Evolutionary conservation across 2,113 vertebrate genomes (phyloP), one percentile per base, ranked within the genome.

Genomic region (Syngnathus floridae): DNA sequence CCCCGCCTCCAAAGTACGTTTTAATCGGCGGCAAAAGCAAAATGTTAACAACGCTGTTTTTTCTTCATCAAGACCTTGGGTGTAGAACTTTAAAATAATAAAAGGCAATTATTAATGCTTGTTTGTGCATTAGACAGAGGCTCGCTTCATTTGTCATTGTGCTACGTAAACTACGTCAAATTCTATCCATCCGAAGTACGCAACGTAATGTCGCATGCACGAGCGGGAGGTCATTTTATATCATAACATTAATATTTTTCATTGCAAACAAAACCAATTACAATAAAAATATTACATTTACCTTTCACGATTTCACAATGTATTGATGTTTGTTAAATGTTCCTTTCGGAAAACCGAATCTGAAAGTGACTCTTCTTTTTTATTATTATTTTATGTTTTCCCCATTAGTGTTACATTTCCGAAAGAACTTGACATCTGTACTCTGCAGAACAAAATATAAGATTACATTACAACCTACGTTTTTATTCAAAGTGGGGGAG

Each of bases 1-100:
- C 69, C 45, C 82, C 83, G 62, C 83, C 83, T 62, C 19, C 5
- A 3, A 0, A 2, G 5, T 54, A 26, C 5, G 8, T 52, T 64
- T 7, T 22, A 59, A 58, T 51, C 19, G 36, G 57, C 9, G 26
- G 37, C n/a, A 60, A 43, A 1, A 43, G 38, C 37, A 3, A 48
- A 48, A 19, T 51, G 7, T n/a, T n/a, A n/a, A 21, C 17, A 13
- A 9, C 8, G 19, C 19, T 14, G 13, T 46, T 46, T 17, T 7
- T 49, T 49, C 7, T 1, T 8, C 14, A 45, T 16, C 14, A 48
- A 48, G 16, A 21, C 48, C 1, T n/a, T 9, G 48, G 10, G 7
- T 1, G 2, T 4, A 51, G 0, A 51, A 21, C 7, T 51, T 21
- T 51, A 8, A 7, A 51, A 51, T 10, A 21, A n/a, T 51, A 21